A percentile compares a stretch with the other conserved stretches of the same genome.
Conservation (phyloP, 2,888 invertebrate species). For the Dendrolimus houi region DNA sequence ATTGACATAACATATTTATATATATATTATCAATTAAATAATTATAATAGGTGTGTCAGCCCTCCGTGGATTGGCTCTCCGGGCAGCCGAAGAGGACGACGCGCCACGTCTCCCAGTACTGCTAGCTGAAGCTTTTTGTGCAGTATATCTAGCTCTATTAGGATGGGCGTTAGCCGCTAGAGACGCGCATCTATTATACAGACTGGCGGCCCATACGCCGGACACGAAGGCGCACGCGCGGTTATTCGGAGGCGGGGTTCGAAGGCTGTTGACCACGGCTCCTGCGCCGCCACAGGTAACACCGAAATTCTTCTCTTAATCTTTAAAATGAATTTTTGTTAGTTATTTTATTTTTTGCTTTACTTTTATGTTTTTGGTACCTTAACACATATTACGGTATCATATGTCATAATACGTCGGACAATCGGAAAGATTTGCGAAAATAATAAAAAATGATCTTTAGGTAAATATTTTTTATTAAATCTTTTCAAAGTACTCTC, state of each 20-base stretch:
- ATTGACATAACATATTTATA: no score
- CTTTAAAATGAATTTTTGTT: no score
- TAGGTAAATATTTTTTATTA: no score
- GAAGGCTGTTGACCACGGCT: constrained; percentile 88
- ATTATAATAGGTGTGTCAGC: constrained; percentile 85
- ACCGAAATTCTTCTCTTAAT: no score
- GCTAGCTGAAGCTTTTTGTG: constrained; percentile 94
- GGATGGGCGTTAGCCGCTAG: constrained; percentile 95
- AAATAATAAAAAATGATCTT: no score
- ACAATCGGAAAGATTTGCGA: no score
- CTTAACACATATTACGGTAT: no score
- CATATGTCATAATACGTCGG: no score
- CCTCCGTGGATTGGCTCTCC: constrained; percentile 89
- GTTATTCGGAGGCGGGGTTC: constrained; percentile 93
- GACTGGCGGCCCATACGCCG: constrained; percentile 90
- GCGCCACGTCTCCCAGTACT: constrained; percentile 94
- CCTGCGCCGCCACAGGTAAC: constrained; percentile 67
- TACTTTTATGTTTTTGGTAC: no score
- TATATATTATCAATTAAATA: no score
- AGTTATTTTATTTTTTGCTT: no score
- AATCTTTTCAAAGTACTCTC: no score
- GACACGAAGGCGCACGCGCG: constrained; percentile 86
- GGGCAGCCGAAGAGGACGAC: constrained; percentile 96
- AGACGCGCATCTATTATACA: constrained; percentile 93
- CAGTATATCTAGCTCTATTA: constrained; percentile 93